Conservation (phyloP, 2,797 vertebrate genomes). For the Micropoecilia bifurca region DNA sequence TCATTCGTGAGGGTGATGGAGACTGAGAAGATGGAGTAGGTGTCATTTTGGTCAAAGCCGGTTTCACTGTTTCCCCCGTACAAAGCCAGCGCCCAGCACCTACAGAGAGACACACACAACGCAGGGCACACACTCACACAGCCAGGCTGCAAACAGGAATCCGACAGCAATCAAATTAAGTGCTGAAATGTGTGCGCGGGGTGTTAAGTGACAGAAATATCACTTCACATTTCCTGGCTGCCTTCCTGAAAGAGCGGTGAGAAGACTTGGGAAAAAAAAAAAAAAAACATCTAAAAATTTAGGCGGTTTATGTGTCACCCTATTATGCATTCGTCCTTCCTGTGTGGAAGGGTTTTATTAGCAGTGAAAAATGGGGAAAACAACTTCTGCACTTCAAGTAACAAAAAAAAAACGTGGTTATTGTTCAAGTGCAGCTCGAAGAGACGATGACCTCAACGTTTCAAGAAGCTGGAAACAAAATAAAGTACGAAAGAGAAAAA, state of each 20-base stretch:
- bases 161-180: conserved; percentile 14
- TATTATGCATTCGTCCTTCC: not conserved
- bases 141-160: conserved; percentile 1
- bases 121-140: conserved; percentile 4
- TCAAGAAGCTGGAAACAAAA: not conserved
- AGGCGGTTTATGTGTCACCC: conserved; percentile 6
- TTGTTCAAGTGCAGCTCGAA: not conserved
- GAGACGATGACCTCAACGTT: not conserved
- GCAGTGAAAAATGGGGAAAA: conserved; percentile 25
- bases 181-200: conserved; percentile 6
- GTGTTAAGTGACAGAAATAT: conserved; percentile 16
- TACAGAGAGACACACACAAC: conserved; percentile 58
- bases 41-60: conserved; percentile 96
- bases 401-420: not conserved
- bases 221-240: conserved; percentile 22
- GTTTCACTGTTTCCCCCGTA: conserved; percentile 97
- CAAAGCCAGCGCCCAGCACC: conserved; percentile 94
- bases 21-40: conserved; percentile 96
- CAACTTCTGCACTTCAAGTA: conserved; percentile 21
- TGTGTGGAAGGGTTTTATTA: conserved; percentile 11
- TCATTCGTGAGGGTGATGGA: conserved; percentile 95
- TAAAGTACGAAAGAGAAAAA: not conserved
- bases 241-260: conserved; percentile 1
- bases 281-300: conserved; percentile 9
- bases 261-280: conserved; percentile 16